Conservation (phyloP, 2,113 vertebrate species). For the Nesogale talazaci region DNA sequence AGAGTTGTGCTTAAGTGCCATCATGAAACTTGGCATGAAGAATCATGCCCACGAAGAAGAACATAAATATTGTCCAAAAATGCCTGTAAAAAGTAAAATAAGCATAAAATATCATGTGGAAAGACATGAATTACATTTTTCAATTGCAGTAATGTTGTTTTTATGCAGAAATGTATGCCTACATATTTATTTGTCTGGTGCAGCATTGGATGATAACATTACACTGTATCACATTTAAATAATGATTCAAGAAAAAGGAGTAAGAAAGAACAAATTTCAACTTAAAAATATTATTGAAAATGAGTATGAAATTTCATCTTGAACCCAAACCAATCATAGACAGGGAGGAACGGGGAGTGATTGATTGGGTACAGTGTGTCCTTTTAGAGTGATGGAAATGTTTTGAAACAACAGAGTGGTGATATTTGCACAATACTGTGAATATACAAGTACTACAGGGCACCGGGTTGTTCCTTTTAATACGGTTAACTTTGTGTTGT, state of each 20-base stretch:
- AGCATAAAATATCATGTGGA: not conserved
- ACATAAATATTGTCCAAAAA: no score
- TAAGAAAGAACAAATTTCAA: not conserved
- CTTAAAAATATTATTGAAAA: not conserved
- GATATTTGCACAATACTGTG: no score
- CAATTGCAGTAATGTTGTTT: not conserved
- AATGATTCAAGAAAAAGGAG: not conserved
- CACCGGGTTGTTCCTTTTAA: not conserved
- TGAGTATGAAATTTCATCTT: not conserved
- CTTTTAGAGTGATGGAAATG: not conserved
- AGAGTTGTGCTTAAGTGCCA: no score
- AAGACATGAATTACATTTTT: not conserved
- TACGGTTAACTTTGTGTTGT: not conserved
- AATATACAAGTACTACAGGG: not conserved
- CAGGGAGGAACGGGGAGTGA: not conserved
- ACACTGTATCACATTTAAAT: not conserved
- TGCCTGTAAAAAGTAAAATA: constrained; percentile 8
- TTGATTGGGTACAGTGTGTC: not conserved
- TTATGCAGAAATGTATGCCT: not conserved
- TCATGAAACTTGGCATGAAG: not conserved
- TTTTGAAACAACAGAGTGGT: not conserved
- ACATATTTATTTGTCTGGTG: not conserved
- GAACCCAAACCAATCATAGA: not conserved
- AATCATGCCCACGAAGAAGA: not conserved
- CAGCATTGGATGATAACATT: not conserved